Base-by-base conservation (phyloP, 2,888 invertebrate species). In the Lepidocyrtoides sp. region DNA sequence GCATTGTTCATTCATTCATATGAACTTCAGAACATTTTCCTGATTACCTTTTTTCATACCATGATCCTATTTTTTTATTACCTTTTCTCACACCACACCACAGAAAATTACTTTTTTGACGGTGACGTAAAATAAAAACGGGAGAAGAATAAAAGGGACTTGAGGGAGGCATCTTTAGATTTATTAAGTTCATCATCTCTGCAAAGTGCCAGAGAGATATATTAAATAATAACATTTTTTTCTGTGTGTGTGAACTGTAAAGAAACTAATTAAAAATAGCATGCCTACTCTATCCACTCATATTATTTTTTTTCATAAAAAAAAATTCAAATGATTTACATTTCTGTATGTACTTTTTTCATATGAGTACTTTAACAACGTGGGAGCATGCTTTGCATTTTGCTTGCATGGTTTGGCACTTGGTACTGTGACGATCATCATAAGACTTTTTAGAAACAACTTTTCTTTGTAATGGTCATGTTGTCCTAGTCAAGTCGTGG, bases 331-430 rank as follows among this genome's bases (percentile, higher is more conserved):
- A n/a, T n/a, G n/a, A n/a, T n/a, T n/a, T n/a, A n/a, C n/a, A n/a
- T n/a, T n/a, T n/a, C n/a, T 36, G 7, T 7, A 7, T 36, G 36
- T 36, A 7, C 36, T 20, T 72, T 41, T 72, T 26, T 60, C n/a
- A 48, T 51, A n/a, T 75, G 44, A 51, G 75, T 75, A 48, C 51
- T 51, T 48, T 5, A 48, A 48, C 75, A 88, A 88, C 87, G 87
- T 88, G 87, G 87, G 87, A 69, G 87, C 79, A 63, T 88, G 87
- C 79, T 44, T n/a, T n/a, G n/a, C n/a, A n/a, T n/a, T n/a, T n/a
- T n/a, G n/a, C n/a, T n/a, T n/a, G n/a, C n/a, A n/a, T n/a, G n/a
- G n/a, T n/a, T n/a, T n/a, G n/a, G n/a, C n/a, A n/a, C n/a, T n/a
- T n/a, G n/a, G n/a, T n/a, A n/a, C n/a, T n/a, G n/a, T n/a, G n/a